Evolutionary conservation across 53 echinoderm and acorn worm genomes (phyloP).

Genomic region (Actinopyga echinites): DNA sequence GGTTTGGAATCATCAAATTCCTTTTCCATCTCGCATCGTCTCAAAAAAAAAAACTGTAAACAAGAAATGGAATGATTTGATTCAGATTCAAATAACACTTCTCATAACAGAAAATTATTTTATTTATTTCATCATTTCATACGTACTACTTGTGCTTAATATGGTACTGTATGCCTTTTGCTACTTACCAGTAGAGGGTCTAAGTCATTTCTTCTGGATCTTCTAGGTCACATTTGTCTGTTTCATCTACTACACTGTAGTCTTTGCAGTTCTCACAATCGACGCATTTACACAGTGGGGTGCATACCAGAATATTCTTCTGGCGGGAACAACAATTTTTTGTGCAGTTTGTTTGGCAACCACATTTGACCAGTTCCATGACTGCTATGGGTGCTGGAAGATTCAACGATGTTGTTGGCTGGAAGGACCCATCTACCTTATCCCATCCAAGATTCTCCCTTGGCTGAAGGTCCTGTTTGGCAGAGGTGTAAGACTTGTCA

Average conservation of each 20-base stretch:
- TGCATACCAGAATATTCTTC: conserved; percentile 35
- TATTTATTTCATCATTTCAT: not conserved
- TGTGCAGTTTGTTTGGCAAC: conserved; percentile 22
- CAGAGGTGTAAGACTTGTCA: conserved; percentile 35
- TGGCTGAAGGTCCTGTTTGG: not conserved
- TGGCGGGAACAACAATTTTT: conserved; percentile 31
- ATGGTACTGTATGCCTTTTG: not conserved
- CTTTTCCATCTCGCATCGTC: no score
- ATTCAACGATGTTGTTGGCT: not conserved
- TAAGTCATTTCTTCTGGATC: conserved; percentile 5
- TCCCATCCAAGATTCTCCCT: conserved; percentile 14
- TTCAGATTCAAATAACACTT: no score
- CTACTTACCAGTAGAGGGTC: not conserved
- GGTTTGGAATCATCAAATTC: no score
- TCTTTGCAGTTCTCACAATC: conserved; percentile 43
- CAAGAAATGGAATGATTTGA: no score
- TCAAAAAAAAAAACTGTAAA: no score
- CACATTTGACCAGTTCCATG: conserved; percentile 44
- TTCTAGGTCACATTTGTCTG: not conserved
- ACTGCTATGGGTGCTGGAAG: not conserved
- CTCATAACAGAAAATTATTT: no score
- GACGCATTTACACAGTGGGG: conserved; percentile 41
- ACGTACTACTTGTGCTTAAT: not conserved
- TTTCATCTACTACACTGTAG: conserved; percentile 8
- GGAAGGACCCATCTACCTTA: not conserved